These are phyloP conservation scores for Heterochromis multidens DNA, from an alignment of 2,113 vertebrate genomes.

Conservation along the genomic window DNA sequence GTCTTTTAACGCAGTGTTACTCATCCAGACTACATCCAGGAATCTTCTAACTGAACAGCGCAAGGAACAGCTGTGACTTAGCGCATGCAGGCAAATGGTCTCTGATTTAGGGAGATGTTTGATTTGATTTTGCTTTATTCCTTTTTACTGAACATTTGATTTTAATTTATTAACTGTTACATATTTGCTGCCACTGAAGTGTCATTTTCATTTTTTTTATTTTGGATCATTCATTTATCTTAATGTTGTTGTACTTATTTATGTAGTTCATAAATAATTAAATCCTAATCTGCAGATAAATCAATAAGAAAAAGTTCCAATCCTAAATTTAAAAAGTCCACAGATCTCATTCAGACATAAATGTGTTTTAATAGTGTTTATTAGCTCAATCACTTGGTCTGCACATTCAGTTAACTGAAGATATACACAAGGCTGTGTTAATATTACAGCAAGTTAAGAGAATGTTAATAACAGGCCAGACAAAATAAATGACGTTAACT, in stretches of 20 bases:
- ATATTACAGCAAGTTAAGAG: slow-evolving; percentile 9
- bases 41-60: neutral
- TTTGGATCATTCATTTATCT: neutral
- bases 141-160: neutral
- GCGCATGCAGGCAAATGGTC: neutral
- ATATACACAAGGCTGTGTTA: neutral
- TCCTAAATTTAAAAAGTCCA: neutral
- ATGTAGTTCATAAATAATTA: neutral
- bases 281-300: neutral
- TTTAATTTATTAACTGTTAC: neutral
- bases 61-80: neutral
- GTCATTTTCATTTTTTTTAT: neutral
- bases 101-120: neutral
- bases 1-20: neutral
- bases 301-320: neutral
- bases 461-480: slow-evolving; percentile 23
- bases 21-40: neutral
- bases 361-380: neutral
- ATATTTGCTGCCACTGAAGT: neutral
- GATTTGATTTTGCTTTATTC: neutral
- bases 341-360: neutral
- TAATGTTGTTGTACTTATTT: neutral
- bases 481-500: neutral
- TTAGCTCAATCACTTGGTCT: neutral
- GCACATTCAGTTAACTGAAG: neutral